Base-by-base conservation (phyloP, 2,888 invertebrate species). In the Coelopa pilipes region DNA sequence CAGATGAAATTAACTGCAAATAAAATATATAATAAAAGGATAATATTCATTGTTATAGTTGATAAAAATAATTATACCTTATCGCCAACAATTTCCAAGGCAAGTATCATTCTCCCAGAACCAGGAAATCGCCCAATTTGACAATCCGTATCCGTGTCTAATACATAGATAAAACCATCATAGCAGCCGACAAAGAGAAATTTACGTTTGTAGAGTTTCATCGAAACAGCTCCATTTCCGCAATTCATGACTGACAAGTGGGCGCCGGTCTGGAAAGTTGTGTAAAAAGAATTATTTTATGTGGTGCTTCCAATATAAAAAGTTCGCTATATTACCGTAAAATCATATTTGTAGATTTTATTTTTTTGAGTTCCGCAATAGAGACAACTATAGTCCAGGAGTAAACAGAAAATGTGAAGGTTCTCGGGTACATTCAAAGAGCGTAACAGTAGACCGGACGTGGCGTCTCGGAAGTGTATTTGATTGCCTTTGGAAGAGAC, bases 341-440 rank as follows among this genome's bases (percentile, higher is more conserved):
- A 94, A 86, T 93, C 92, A 83, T 92, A 93, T n/a, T 92, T 91
- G 75, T 92, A 90, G 83, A 94, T 92, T 80, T 92, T 91, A 77
- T 92, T 91, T 77, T 90, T 91, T 81, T 92, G 93, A 0, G 94
- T 94, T 9, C 94, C 94, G 80, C 93, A 94, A 84, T 92, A 94
- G n/a, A 94, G 89, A 76, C 91, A 89, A 72, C 91, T 92, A 53
- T 91, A 90, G 79, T 92, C 90, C 78, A 92, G 89, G n/a, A 93
- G 87, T 72, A 94, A 84, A 10, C 92, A 92, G 82, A 93, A 94
- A 0, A 94, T 92, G 0, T 93, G 92, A 81, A 90, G 88, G 59
- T 87, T 88, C 80, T 81, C 91, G 63, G 87, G 91, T 78, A 89
- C 90, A 81, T 83, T 82, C 50, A 94, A 89, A 0, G 91, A 91